Evolutionary conservation across 1,140 invertebrate species (phyloP).

Genomic region (Glossosoma conforme): DNA sequence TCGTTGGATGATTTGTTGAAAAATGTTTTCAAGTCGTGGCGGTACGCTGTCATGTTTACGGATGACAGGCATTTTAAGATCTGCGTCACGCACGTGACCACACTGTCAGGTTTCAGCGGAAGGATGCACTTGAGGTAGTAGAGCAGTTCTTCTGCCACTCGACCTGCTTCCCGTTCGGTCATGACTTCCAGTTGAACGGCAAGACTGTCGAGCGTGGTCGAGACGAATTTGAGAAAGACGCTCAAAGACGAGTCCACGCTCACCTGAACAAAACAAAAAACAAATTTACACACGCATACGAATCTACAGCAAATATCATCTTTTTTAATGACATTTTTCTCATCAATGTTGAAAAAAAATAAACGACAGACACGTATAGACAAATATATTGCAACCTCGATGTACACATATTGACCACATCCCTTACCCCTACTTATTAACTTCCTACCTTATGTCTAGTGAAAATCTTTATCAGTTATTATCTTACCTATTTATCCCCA

Average conservation of each 20-base stretch:
- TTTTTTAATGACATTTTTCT: too few relatives aligned
- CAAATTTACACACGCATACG: too few relatives aligned
- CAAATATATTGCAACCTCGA: too few relatives aligned
- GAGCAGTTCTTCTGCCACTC: slow-evolving; percentile 76
- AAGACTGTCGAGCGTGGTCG: slow-evolving; percentile 60
- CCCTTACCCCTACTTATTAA: too few relatives aligned
- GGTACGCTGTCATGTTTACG: slow-evolving; percentile 69
- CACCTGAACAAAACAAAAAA: slow-evolving; percentile 48
- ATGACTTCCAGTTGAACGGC: slow-evolving; percentile 74
- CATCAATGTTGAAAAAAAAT: too few relatives aligned
- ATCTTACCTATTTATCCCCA: too few relatives aligned
- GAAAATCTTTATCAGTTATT: too few relatives aligned
- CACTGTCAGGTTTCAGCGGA: slow-evolving; percentile 60
- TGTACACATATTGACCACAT: too few relatives aligned
- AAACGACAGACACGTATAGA: too few relatives aligned
- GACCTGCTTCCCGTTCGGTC: slow-evolving; percentile 65
- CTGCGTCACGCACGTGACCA: slow-evolving; percentile 77
- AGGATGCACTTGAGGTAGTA: slow-evolving; percentile 70
- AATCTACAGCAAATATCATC: too few relatives aligned
- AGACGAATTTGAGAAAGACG: slow-evolving; percentile 69
- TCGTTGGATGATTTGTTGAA: slow-evolving; percentile 9
- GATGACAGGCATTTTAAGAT: slow-evolving; percentile 79
- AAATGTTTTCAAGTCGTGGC: slow-evolving; percentile 44
- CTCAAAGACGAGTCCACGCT: slow-evolving; percentile 66
- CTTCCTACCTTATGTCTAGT: too few relatives aligned